A percentile compares a stretch with the other conserved stretches of the same genome.
Conservation (phyloP, 2,113 vertebrate genomes). For the Chloebia gouldiae region DNA sequence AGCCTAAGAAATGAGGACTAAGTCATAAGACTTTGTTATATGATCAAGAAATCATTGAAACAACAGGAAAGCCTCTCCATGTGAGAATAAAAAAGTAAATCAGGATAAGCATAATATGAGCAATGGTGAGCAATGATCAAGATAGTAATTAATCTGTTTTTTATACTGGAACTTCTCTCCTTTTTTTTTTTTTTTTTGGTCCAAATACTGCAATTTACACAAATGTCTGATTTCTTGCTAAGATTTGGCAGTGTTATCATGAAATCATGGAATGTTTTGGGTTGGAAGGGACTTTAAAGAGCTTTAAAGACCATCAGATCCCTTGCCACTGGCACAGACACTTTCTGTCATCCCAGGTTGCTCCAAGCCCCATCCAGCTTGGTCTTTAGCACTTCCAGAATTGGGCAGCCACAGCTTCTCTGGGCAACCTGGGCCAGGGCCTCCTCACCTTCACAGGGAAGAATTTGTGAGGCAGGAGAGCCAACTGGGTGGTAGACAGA, state of each 20-base stretch:
- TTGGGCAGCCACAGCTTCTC: background rate
- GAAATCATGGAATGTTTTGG: background rate
- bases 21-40: background rate
- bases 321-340: background rate
- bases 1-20: background rate
- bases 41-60: background rate
- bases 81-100: background rate
- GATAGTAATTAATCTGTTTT: background rate
- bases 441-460: background rate
- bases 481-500: fast-evolving
- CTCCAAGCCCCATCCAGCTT: background rate
- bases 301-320: background rate
- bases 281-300: background rate
- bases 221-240: background rate
- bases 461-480: background rate
- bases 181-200: background rate
- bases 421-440: background rate
- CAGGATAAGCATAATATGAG: background rate
- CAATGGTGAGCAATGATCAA: fast-evolving
- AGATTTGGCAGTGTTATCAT: background rate
- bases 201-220: background rate
- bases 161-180: background rate
- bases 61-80: background rate
- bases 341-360: fast-evolving
- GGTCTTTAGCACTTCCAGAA: background rate